These are phyloP conservation scores for Rhopalosiphum padi DNA, from an alignment of 1,140 invertebrate genomes.

Conservation along the genomic window DNA sequence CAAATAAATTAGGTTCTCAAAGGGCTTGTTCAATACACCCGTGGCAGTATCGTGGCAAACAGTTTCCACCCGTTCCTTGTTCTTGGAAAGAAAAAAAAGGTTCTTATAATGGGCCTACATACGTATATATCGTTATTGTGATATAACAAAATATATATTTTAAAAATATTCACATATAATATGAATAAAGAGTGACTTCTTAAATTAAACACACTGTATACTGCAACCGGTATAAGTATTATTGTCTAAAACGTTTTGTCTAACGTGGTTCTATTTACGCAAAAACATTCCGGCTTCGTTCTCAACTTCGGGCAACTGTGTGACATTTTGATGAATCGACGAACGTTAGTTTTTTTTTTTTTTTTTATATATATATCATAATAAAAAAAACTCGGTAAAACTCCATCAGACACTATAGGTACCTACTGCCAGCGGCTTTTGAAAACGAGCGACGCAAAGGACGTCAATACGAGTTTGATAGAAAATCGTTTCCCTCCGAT, in stretches of 20 bases:
- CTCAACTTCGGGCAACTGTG: background rate
- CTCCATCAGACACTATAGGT: background rate
- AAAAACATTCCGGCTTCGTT: background rate
- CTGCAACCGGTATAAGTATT: background rate
- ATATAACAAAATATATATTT: background rate
- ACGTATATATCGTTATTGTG: too few species aligned
- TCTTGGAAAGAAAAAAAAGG: too few species aligned
- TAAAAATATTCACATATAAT: background rate
- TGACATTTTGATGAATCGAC: constrained; percentile 28
- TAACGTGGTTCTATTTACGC: background rate
- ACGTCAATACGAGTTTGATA: background rate
- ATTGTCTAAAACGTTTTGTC: background rate
- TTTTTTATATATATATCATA: background rate
- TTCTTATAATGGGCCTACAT: too few species aligned
- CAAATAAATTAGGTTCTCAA: background rate
- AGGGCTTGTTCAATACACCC: too few species aligned
- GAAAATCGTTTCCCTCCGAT: background rate
- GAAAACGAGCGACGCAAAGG: background rate
- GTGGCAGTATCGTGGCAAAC: too few species aligned
- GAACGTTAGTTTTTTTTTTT: background rate
- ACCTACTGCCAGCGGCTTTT: background rate
- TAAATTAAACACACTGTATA: background rate
- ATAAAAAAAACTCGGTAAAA: background rate
- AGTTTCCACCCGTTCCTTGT: too few species aligned
- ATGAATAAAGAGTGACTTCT: background rate